Percentiles rank a stretch among this genome's conserved stretches.
Conservation (phyloP, 2,888 invertebrate genomes). For the Cerastis rubricosa region DNA sequence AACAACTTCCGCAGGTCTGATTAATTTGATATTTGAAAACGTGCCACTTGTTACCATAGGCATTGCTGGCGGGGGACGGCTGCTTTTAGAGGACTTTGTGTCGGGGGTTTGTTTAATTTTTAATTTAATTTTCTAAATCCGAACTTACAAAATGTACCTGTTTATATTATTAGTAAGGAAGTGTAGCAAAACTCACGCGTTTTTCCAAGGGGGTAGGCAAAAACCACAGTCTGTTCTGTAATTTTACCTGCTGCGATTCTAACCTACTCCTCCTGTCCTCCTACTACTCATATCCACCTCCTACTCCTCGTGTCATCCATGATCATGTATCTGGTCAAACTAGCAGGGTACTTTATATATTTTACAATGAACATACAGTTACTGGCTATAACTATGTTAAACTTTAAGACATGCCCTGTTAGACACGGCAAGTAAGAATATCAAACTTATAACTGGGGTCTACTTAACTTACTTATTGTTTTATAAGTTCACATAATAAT, state of each 20-base stretch:
- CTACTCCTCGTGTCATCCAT: not conserved
- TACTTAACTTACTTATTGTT: not conserved
- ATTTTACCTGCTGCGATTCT: not conserved
- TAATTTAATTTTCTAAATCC: too few species aligned
- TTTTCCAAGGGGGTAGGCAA: not conserved
- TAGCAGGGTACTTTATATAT: not conserved
- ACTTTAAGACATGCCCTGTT: not conserved
- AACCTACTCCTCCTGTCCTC: not conserved
- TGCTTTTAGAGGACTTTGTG: too few species aligned
- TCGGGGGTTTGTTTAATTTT: too few species aligned
- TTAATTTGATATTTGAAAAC: too few species aligned
- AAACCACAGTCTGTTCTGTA: too few species aligned
- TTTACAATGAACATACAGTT: not conserved
- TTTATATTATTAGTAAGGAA: not conserved
- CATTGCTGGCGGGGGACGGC: too few species aligned
- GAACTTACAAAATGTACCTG: not conserved
- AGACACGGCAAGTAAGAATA: not conserved
- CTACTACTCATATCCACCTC: not conserved
- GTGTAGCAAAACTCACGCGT: not conserved
- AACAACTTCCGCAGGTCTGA: too few species aligned
- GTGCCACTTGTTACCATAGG: too few species aligned
- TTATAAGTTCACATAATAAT: not conserved
- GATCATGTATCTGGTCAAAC: not conserved
- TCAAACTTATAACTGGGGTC: not conserved
- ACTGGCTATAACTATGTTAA: not conserved